phyloP scores from a whole-genome alignment of 2,797 vertebrate species.

The Propithecus perrieri region DNA sequence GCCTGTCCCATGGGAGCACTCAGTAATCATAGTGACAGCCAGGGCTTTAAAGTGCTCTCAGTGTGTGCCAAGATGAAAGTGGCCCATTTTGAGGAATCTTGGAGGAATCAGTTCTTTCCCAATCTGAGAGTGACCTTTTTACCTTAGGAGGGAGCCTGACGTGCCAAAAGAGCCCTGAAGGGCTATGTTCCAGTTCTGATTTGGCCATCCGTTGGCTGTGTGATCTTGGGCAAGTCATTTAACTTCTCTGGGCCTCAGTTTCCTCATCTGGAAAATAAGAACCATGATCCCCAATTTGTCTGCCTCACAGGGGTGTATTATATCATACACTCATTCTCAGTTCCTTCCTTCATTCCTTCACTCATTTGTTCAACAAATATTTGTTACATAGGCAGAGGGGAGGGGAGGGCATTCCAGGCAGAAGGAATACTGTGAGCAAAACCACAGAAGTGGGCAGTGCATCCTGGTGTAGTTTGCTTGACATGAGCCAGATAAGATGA shows the following conservation, averaged over 20 bases:
- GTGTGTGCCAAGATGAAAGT: conserved; percentile 38
- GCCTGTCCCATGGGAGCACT: conserved; percentile 5
- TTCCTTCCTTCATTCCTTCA: background rate
- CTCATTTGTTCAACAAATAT: background rate
- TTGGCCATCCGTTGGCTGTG: background rate
- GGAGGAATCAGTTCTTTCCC: conserved; percentile 22
- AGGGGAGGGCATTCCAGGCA: background rate
- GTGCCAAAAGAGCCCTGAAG: background rate
- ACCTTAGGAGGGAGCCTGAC: background rate
- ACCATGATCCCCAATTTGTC: background rate
- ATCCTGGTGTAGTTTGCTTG: background rate
- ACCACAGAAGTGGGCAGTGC: background rate
- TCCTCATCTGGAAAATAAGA: background rate
- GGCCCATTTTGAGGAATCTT: conserved; percentile 67
- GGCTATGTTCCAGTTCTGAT: background rate
- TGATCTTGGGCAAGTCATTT: background rate
- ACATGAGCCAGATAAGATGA: background rate
- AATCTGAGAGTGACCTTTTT: conserved; percentile 31
- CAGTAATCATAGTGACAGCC: conserved; percentile 38
- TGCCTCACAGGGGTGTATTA: background rate
- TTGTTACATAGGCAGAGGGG: background rate
- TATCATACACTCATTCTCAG: background rate
- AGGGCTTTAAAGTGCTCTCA: conserved; percentile 11
- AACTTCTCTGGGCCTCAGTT: background rate
- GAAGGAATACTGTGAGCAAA: background rate